phyloP scores from a whole-genome alignment of 2,888 invertebrate genomes.

The Romanomermis culicivorax region DNA sequence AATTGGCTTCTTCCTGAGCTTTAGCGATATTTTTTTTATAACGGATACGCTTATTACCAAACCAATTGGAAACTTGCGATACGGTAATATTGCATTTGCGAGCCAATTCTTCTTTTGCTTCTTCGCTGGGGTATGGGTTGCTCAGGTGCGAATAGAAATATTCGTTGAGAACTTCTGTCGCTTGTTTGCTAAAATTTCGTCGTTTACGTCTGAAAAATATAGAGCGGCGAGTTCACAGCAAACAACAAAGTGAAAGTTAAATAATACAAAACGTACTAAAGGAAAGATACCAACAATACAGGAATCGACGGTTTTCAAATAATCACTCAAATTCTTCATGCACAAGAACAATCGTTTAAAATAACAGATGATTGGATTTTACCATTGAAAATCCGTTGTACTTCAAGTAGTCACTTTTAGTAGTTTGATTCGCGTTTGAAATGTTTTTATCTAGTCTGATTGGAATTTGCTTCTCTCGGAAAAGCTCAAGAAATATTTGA shows the following conservation, averaged over 20 bases:
- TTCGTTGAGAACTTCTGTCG: slow-evolving; percentile 95
- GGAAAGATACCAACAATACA: no score
- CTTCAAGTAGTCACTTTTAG: no score
- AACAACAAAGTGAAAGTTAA: neutral
- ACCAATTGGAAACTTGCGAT: slow-evolving; percentile 93
- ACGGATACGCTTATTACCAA: slow-evolving; percentile 95
- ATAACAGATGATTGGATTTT: no score
- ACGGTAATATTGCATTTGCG: slow-evolving; percentile 97
- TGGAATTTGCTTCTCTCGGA: no score
- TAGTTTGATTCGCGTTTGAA: no score
- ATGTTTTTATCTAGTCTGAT: no score
- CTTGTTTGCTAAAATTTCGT: slow-evolving; percentile 97
- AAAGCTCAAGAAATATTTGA: no score
- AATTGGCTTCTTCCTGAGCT: slow-evolving; percentile 94
- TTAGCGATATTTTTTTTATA: slow-evolving; percentile 99
- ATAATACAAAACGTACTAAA: neutral
- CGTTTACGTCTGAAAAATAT: slow-evolving; percentile 45
- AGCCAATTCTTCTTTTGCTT: slow-evolving; percentile 97
- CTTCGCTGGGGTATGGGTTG: slow-evolving; percentile 98
- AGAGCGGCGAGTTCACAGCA: neutral
- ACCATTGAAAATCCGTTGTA: no score
- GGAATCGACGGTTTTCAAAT: no score
- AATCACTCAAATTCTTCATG: no score
- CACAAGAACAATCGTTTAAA: no score
- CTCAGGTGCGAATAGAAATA: slow-evolving; percentile 98